These are phyloP conservation scores for Siderastrea siderea DNA, from an alignment of 92 coral and sea anemone genomes.

Conservation along the genomic window DNA sequence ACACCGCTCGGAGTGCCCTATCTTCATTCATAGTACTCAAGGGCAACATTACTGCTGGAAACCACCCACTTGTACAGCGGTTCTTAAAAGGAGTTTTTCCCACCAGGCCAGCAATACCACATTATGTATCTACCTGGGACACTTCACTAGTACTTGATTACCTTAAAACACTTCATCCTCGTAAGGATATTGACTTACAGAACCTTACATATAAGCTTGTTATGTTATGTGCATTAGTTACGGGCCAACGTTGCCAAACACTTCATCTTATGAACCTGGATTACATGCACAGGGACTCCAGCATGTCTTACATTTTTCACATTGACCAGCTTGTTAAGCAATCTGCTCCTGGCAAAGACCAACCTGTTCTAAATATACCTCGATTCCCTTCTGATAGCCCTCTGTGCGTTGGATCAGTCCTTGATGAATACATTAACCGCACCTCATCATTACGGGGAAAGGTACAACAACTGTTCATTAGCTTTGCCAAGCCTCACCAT, in stretches of 20 bases:
- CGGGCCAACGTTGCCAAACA: conserved; percentile 40
- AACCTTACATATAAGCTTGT: conserved; percentile 33
- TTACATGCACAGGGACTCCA: conserved; percentile 19
- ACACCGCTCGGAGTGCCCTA: conserved; percentile 49
- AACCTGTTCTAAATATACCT: conserved; percentile 43
- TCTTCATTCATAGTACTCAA: conserved; percentile 43
- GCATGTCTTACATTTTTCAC: conserved; percentile 41
- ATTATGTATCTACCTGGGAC: conserved; percentile 35
- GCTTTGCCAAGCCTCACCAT: conserved; percentile 37
- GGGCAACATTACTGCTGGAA: conserved; percentile 37
- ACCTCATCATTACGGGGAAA: conserved; percentile 39
- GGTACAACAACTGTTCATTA: conserved; percentile 39
- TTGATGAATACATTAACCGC: conserved; percentile 40
- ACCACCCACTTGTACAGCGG: conserved; percentile 44
- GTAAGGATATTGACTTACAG: conserved; percentile 23
- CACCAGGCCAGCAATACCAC: conserved; percentile 54
- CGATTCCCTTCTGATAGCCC: conserved; percentile 23
- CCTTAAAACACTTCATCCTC: conserved; percentile 41
- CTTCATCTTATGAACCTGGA: conserved; percentile 51
- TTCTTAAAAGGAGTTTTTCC: conserved; percentile 63
- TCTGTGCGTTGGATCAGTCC: conserved; percentile 46
- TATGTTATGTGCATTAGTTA: conserved; percentile 41
- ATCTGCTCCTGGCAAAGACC: conserved; percentile 64
- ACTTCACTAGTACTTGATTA: conserved; percentile 46
- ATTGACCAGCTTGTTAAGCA: conserved; percentile 66